Evolutionary conservation across 2,797 vertebrate species (phyloP), one percentile per base, ranked within the genome.

Genomic region (Lagorchestes hirsutus): DNA sequence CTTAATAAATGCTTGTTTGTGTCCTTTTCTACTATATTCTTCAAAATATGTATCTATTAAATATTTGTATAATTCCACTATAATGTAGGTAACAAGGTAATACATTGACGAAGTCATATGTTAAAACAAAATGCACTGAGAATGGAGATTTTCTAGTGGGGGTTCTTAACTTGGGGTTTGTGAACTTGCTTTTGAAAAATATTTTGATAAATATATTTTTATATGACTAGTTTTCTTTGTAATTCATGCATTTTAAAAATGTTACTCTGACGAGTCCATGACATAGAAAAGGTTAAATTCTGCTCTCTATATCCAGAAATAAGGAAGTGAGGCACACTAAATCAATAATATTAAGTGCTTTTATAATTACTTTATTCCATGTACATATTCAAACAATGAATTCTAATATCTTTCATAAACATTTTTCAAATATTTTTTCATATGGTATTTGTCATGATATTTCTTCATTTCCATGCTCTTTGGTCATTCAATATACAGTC

Each of bases 371-470:
- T 98, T 98, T 98, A 98, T 97, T 98, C 97, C 95, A 98, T 98
- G 97, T 98, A 95, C 98, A 98, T 98, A 96, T 98, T 97, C 97
- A 98, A 98, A 98, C 97, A 98, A 97, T 97, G 96, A 97, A 97
- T 55, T 97, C 96, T 98, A 96, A 96, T 96, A 94, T 97, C 97
- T 98, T 98, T 97, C 98, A 98, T 98, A 98, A 98, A 98, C 98
- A 97, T 98, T 98, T 98, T 97, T 98, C 98, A 98, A 97, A 98
- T 97, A 98, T 95, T 92, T 98, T 98, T 97, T 97, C 95, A 94
- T 87, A 87, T 50, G 40, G 40, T 87, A 87, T 82, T 82, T 82
- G 18, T 94, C 74, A 50, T 91, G 93, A 22, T 97, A 97, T 97
- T 97, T 97, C 96, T 95, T 97, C 96, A 94, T 97, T 97, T 96